Evolutionary conservation across 2,888 invertebrate species (phyloP), one percentile per base, ranked within the genome.

Genomic region (Serripes groenlandicus): DNA sequence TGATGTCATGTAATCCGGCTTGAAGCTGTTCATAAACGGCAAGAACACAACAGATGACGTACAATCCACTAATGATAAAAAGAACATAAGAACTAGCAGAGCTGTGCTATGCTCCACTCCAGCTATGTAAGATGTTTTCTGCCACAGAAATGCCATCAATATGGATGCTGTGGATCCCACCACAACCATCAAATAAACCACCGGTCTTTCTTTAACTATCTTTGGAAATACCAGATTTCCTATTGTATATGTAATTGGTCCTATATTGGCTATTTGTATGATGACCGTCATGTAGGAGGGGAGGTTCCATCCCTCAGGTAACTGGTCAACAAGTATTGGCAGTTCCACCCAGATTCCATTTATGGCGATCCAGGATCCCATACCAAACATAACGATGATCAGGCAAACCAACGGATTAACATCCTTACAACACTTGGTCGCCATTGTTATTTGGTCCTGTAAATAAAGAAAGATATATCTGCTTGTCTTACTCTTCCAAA

Each of bases 301-400:
- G 81, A 98, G 96, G 92, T 96, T 96, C 98, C 98, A 98, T 91
- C 96, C 96, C 95, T 98, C 98, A 0, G 98, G 98, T 70, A 98
- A 96, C 85, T 96, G 96, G 84, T 96, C 96, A 11, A 98, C 97
- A 77, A 98, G 95, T 86, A 98, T 95, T n/a, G 98, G 98, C 85
- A 98, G 95, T 94, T 98, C 97, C 86, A 98, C 97, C 95, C 97
- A 98, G 84, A 98, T 96, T 15, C 97, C 97, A 95, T 98, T 98
- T 75, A 98, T 96, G 68, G 97, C 97, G 89, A 98, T 96, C 98
- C 98, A 98, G 54, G 98, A 95, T 32, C 95, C 94, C 18, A 95
- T 93, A 21, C 95, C 95, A 96, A 98, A 98, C 90, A 97, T 95
- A 83, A 96, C 96, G 88, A 97, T 96, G 78, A 97, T 95, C 83